Percentiles rank a stretch among this genome's conserved stretches.
Evolutionary conservation across 1,140 invertebrate genomes (phyloP).

Genomic region (Aradophagus sp.): DNA sequence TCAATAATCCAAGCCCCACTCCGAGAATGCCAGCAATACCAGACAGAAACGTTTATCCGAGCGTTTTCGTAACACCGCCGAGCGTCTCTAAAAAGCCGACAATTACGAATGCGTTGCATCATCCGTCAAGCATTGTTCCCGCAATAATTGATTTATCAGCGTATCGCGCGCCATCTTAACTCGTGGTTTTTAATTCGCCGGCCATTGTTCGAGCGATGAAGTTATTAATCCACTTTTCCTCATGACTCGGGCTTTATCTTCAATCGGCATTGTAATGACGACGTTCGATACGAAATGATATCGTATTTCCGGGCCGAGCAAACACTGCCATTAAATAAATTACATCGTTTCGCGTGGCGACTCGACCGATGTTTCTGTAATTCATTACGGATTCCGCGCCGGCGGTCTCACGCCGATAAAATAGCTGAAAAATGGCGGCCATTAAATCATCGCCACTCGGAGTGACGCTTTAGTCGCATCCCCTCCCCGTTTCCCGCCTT

Average conservation of each 20-base stretch:
- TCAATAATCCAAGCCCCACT: no score
- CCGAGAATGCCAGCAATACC: no score
- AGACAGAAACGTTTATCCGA: no score
- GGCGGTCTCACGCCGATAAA: constrained; percentile 54
- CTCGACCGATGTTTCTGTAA: constrained; percentile 47
- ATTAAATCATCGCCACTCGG: constrained; percentile 46
- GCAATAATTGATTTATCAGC: constrained; percentile 18
- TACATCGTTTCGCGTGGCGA: constrained; percentile 54
- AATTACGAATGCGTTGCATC: no score
- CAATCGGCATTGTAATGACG: constrained; percentile 49
- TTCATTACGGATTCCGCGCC: constrained; percentile 47
- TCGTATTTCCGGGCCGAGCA: constrained; percentile 49
- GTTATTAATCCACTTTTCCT: constrained; percentile 52
- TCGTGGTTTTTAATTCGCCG: constrained; percentile 27
- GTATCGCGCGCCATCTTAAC: constrained; percentile 3
- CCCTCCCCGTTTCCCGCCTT: no score
- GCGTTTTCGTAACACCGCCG: no score
- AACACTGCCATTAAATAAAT: constrained; percentile 55
- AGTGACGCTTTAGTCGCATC: no score
- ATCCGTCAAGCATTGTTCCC: constrained; percentile 7
- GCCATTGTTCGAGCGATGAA: constrained; percentile 41
- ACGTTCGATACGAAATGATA: constrained; percentile 52
- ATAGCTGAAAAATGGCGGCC: constrained; percentile 46
- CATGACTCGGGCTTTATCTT: constrained; percentile 43
- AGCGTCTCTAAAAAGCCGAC: no score